Evolutionary conservation across 2,797 vertebrate species (phyloP), one percentile per base, ranked within the genome.

Genomic region (Oreortyx pictus): DNA sequence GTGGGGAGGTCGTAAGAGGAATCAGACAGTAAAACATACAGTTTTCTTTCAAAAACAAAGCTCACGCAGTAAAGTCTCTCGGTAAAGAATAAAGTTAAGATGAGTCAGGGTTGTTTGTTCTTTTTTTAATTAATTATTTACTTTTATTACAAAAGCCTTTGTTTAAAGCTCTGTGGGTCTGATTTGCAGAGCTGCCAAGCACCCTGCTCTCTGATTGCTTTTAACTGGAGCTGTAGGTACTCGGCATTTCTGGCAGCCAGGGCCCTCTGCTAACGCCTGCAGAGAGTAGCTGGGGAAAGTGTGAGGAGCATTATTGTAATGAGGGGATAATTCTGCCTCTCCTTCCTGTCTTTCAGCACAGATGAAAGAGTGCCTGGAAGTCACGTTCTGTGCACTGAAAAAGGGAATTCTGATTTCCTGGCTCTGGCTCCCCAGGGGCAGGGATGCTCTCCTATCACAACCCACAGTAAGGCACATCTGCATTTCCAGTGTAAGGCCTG

Each of bases 261-360:
- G 35, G 62, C 66, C 66, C n/a, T 85, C 52, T 62, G 66, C 91
- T 95, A 84, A 89, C 86, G 76, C 87, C 87, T 89, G 86, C 73
- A 70, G 94, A 93, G 91, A 91, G 74, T 70, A 92, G 89, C 64
- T 84, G 77, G 71, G 73, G 80, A 94, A 93, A 83, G 88, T 74
- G 92, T 74, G 75, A 89, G 95, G 90, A 91, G 86, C 59, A 60
- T 92, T 89, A 93, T 90, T 93, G 93, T 94, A 95, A 95, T 90
- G 83, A 95, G 76, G 83, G 86, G 88, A 75, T 92, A 93, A 95
- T 95, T 96, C 92, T 90, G 57, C 74, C 60, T 92, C 90, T 92
- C 41, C 73, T 95, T 94, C 81, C 86, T 94, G 88, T 78, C 73
- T 91, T 86, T 88, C 88, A n/a, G 83, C 6, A 31, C 16, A 37